phyloP scores from a whole-genome alignment of 2,797 vertebrate genomes.

The Hoplostethus mediterraneus region DNA sequence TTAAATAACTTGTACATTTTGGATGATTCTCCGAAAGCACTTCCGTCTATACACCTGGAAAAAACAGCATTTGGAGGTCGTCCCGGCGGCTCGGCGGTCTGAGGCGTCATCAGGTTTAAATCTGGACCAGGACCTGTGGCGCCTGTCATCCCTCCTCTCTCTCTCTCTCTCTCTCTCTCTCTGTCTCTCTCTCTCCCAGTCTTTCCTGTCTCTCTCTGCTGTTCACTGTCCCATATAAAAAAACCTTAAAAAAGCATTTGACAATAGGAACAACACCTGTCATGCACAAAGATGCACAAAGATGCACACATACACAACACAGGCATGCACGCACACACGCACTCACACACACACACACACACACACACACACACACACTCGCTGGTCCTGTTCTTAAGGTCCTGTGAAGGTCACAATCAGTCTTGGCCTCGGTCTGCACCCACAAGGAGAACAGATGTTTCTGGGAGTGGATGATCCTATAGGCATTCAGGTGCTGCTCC shows the following conservation, averaged over 20 bases:
- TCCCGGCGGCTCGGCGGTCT: too few species aligned
- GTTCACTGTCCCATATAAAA: too few species aligned
- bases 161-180: too few species aligned
- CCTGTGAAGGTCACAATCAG: slow-evolving; percentile 38
- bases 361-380: not conserved
- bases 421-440: slow-evolving; percentile 27
- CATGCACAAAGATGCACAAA: slow-evolving; percentile 50
- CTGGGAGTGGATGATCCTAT: slow-evolving; percentile 30
- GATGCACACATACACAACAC: not conserved
- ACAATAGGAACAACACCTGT: slow-evolving; percentile 57
- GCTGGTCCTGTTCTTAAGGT: slow-evolving; percentile 19
- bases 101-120: too few species aligned
- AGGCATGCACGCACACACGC: not conserved
- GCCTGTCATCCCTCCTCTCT: too few species aligned
- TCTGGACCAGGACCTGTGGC: too few species aligned
- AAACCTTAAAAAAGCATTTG: not conserved
- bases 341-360: not conserved
- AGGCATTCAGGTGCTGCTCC: slow-evolving; percentile 58
- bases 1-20: not conserved
- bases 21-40: not conserved
- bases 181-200: too few species aligned
- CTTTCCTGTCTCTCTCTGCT: too few species aligned
- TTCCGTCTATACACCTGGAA: slow-evolving; percentile 16
- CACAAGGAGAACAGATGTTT: slow-evolving; percentile 65
- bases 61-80: too few species aligned